Evolutionary conservation across 1,140 invertebrate species (phyloP).

Genomic region (Lepidurus packardi): DNA sequence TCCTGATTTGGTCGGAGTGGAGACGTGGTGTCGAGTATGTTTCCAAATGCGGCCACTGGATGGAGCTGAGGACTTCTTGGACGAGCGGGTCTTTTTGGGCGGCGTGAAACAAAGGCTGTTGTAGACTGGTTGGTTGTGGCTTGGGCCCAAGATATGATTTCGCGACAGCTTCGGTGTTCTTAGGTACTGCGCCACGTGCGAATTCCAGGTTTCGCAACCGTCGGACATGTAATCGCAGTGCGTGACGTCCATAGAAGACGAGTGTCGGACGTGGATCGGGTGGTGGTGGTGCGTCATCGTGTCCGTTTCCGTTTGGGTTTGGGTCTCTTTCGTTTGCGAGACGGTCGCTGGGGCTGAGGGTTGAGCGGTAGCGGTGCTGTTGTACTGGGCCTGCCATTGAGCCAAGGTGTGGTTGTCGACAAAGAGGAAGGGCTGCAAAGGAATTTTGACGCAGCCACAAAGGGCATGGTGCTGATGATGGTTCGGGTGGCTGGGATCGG

Average conservation of each 20-base stretch:
- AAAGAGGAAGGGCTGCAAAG: not conserved
- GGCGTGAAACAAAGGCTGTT: conserved; percentile 17
- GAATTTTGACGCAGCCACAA: conserved; percentile 3
- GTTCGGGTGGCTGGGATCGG: not conserved
- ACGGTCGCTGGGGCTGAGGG: not conserved
- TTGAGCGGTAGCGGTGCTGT: not conserved
- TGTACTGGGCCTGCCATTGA: conserved; percentile 14
- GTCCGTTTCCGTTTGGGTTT: not conserved
- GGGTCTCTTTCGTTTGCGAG: not conserved
- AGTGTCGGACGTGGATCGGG: not conserved
- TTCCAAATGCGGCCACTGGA: conserved; percentile 30
- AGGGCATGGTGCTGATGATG: conserved; percentile 13
- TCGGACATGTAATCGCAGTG: conserved; percentile 30
- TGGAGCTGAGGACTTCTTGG: not conserved
- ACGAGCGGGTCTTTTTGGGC: not conserved
- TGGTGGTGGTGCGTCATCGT: not conserved
- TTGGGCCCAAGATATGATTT: not conserved
- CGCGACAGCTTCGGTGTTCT: not conserved
- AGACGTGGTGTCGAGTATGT: conserved; percentile 27
- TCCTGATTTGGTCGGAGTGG: conserved; percentile 28
- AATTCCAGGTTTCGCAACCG: conserved; percentile 33
- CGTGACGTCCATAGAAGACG: not conserved
- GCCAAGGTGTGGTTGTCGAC: conserved; percentile 1
- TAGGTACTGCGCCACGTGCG: conserved; percentile 26
- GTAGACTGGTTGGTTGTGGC: not conserved